These are phyloP conservation scores for Xenopus petersii DNA, from an alignment of 2,797 vertebrate species.

Conservation along the genomic window DNA sequence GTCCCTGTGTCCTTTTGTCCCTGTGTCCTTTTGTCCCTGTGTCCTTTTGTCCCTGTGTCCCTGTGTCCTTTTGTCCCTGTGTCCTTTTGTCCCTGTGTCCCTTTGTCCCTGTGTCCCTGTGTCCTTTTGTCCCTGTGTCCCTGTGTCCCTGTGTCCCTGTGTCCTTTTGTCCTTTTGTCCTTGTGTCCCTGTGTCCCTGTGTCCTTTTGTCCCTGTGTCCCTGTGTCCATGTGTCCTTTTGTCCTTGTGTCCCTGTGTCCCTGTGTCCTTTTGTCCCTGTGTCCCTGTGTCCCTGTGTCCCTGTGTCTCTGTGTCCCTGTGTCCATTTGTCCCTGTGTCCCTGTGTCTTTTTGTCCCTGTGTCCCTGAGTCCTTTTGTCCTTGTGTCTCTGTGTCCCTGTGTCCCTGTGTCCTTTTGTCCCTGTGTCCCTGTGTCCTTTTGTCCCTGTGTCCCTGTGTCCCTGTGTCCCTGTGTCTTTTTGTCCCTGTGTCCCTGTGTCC, in stretches of 20 bases:
- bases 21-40: not conserved
- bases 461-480: not conserved
- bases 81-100: not conserved
- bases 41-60: not conserved
- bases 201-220: not conserved
- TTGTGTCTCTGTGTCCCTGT: too few species aligned
- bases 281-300: not conserved
- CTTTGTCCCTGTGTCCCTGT: not conserved
- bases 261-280: not conserved
- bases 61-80: not conserved
- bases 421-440: not conserved
- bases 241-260: not conserved
- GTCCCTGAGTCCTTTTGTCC: too few species aligned
- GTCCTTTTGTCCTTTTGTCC: not conserved
- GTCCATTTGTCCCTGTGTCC: not conserved
- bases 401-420: not conserved
- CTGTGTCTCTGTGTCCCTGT: too few species aligned
- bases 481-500: not conserved
- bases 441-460: not conserved
- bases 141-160: not conserved
- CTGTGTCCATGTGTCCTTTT: not conserved
- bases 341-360: not conserved
- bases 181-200: not conserved
- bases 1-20: not conserved
- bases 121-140: not conserved